Evolutionary conservation across 2,888 invertebrate genomes (phyloP), one percentile per base, ranked within the genome.

Genomic region (Anodontia alba): DNA sequence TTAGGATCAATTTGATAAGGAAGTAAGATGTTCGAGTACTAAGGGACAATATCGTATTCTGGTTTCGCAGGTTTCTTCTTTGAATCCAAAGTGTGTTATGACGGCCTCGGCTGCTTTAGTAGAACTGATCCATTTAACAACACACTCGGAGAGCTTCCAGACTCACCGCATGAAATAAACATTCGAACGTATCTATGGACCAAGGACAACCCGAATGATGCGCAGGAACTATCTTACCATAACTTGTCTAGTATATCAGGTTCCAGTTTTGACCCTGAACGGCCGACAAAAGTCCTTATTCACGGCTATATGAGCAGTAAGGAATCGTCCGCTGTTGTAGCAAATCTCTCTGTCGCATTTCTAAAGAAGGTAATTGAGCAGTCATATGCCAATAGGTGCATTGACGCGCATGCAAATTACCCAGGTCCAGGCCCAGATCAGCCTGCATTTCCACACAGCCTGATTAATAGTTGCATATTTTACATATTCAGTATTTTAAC

Each of bases 281-380:
- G 97, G 93, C 96, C 97, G 0, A 97, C 97, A 12, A 98, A 98
- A 90, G 96, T 98, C 78, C 97, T 98, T 90, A 97, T 98, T 0
- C 98, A 99, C 92, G 98, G 98, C 1, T 99, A 98, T 93, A 98
- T 98, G 5, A 87, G 88, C 57, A 86, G 79, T 62, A 97, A 97
- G 78, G 75, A 85, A 17, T 98, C 98, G 93, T 97, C 98, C 92
- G 97, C 98, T 23, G 98, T 98, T 98, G 97, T 98, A 20, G 97
- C 97, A 92, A 98, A 98, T 95, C 97, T 98, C 97, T 96, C 98
- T 73, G 97, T 97, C 31, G 98, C 98, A 5, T 95, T 98, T 20
- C 97, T 98, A 96, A 97, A 97, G 70, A 97, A 97, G 94, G 97
- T 97, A 62, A 12, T 15, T 46, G 17, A 46, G 20, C 46, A 42